Conservation (phyloP, 1,140 invertebrate species). For the Brachionus calyciflorus region DNA sequence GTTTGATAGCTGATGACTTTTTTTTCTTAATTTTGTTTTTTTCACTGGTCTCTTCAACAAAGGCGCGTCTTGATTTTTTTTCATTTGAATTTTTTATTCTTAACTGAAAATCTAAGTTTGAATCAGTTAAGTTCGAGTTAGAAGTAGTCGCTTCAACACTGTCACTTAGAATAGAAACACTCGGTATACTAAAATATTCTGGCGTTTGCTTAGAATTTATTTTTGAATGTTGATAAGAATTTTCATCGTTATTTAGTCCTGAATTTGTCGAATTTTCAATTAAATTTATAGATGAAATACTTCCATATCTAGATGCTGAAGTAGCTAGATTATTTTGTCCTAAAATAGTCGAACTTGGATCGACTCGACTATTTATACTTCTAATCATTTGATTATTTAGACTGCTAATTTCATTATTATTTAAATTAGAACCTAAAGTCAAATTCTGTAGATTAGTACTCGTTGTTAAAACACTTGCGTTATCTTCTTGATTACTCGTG, state of each 20-base stretch:
- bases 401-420: constrained; percentile 43
- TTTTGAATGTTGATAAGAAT: background rate
- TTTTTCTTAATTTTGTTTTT: constrained; percentile 13
- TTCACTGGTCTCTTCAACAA: background rate
- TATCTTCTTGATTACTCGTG: constrained; percentile 23
- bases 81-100: background rate
- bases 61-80: background rate
- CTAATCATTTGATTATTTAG: constrained; percentile 44
- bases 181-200: constrained; percentile 24
- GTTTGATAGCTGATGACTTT: background rate
- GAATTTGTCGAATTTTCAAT: background rate
- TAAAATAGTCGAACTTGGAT: background rate
- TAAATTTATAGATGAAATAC: constrained; percentile 43
- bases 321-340: background rate
- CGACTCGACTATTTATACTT: constrained; percentile 4
- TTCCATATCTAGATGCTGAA: constrained; percentile 14
- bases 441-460: constrained; percentile 33
- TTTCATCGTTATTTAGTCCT: background rate
- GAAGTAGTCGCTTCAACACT: background rate
- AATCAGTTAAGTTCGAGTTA: background rate
- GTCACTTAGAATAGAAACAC: background rate
- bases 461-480: constrained; percentile 19
- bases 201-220: constrained; percentile 4
- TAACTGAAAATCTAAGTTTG: background rate
- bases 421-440: constrained; percentile 25